Evolutionary conservation across 2,888 invertebrate species (phyloP).

Genomic region (Drosophila pseudotakahashii): DNA sequence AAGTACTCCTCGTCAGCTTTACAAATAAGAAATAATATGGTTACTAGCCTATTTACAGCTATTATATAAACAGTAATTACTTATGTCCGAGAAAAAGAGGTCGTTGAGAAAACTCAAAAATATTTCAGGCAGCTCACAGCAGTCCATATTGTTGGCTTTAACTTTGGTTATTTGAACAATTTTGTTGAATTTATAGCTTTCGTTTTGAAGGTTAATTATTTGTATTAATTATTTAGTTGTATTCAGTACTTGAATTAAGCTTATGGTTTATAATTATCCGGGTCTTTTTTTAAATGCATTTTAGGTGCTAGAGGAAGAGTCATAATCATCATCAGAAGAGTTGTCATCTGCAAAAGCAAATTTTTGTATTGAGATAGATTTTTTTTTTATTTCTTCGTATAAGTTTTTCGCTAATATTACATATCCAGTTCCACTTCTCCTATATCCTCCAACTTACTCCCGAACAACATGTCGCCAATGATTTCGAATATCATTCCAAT

Average conservation of each 20-base stretch:
- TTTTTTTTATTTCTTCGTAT: neutral
- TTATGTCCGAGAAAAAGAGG: conserved; percentile 59
- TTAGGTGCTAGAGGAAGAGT: conserved; percentile 15
- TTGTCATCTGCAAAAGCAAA: conserved; percentile 29
- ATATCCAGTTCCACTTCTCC: conserved; percentile 40
- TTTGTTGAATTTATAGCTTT: conserved; percentile 8
- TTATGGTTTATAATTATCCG: neutral
- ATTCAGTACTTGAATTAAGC: conserved; percentile 15
- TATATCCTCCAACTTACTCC: conserved; percentile 55
- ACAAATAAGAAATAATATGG: neutral
- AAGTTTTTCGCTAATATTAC: neutral
- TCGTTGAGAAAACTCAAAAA: conserved; percentile 56
- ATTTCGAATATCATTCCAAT: conserved; percentile 62
- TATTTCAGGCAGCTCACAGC: conserved; percentile 54
- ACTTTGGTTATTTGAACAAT: neutral
- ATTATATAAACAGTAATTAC: conserved; percentile 26
- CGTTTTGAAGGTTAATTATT: neutral
- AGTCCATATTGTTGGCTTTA: conserved; percentile 20
- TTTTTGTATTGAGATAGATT: neutral
- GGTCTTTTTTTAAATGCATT: neutral
- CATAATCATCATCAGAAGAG: conserved; percentile 22
- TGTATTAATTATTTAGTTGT: neutral
- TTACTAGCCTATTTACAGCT: neutral
- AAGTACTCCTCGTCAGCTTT: conserved; percentile 60
- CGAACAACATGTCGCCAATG: conserved; percentile 59